Conservation (phyloP, 23 tunicate genomes). For the Ascidia mentula region DNA sequence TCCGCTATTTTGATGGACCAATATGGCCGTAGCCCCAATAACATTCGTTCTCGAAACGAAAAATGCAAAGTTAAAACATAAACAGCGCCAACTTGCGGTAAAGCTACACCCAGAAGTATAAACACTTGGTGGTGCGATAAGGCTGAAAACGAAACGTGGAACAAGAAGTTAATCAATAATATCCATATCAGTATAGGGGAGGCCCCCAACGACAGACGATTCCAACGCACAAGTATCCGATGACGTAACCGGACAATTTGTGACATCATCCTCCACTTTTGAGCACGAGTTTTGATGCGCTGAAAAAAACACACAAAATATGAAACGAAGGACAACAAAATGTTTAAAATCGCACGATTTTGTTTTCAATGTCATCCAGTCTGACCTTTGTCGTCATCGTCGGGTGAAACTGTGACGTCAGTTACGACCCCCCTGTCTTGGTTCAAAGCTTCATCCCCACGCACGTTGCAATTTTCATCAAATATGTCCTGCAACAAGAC, state of each 20-base stretch:
- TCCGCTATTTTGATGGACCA: too few relatives aligned
- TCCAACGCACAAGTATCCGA: not conserved
- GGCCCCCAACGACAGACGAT: not conserved
- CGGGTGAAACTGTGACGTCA: not conserved
- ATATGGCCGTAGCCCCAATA: too few relatives aligned
- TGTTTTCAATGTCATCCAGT: too few relatives aligned
- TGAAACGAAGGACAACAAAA: not conserved
- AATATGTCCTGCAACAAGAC: not conserved
- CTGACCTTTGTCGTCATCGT: not conserved
- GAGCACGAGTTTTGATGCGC: not conserved
- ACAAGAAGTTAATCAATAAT: constrained; percentile 58
- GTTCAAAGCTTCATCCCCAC: not conserved
- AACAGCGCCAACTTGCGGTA: too few relatives aligned
- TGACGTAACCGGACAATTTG: not conserved
- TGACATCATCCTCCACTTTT: not conserved
- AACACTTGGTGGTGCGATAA: too few relatives aligned
- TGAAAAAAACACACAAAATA: not conserved
- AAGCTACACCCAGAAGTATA: too few relatives aligned
- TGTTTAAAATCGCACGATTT: not conserved
- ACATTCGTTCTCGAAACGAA: too few relatives aligned
- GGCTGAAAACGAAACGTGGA: too few relatives aligned
- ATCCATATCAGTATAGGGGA: constrained; percentile 66
- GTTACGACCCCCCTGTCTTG: too few relatives aligned
- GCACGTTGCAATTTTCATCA: not conserved
- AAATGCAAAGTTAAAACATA: too few relatives aligned